These are phyloP conservation scores for Anhinga anhinga DNA, from an alignment of 2,113 vertebrate species.

Conservation along the genomic window DNA sequence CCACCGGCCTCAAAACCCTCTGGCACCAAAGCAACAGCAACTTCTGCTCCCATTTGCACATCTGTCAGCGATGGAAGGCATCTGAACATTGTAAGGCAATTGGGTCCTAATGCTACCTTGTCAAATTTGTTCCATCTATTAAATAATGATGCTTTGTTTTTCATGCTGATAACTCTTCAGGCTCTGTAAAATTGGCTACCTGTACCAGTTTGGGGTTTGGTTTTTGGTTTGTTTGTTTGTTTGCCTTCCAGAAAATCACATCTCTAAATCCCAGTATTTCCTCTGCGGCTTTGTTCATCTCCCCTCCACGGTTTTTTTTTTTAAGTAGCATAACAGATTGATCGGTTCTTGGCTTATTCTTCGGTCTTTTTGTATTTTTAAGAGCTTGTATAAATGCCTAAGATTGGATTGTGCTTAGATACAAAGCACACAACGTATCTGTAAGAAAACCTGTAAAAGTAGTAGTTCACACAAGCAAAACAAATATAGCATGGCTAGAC, in stretches of 20 bases:
- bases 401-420: neutral
- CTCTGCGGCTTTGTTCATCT: neutral
- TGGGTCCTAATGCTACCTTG: neutral
- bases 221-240: neutral
- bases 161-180: neutral
- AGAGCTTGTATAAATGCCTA: neutral
- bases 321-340: neutral
- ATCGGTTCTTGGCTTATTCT: neutral
- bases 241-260: neutral
- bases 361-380: neutral
- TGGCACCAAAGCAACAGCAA: neutral
- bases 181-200: neutral
- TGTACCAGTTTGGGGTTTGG: too few species aligned
- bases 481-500: neutral
- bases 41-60: neutral
- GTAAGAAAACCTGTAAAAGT: neutral
- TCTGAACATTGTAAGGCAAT: fast-evolving
- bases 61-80: neutral
- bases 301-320: neutral
- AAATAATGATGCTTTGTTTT: neutral
- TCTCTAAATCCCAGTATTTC: neutral
- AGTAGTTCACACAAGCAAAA: neutral
- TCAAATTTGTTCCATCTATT: neutral
- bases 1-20: neutral
- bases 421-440: neutral